Conservation (phyloP, 2,888 invertebrate species). For the Nemapogon koenigi region DNA sequence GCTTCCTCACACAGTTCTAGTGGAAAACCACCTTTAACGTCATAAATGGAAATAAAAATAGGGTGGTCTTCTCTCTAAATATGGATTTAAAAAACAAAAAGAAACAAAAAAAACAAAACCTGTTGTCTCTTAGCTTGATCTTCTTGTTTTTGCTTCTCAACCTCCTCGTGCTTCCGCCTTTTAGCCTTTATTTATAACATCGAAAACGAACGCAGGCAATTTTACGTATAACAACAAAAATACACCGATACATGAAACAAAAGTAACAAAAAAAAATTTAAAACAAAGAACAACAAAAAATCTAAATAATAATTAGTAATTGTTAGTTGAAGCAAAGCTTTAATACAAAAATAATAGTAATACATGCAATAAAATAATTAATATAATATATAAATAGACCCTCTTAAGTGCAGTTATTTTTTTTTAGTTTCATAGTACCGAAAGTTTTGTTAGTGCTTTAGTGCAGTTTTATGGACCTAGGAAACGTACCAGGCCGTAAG, state of each 20-base stretch:
- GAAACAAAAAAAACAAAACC: slow-evolving; percentile 50
- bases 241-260: slow-evolving; percentile 56
- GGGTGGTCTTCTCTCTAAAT: no score
- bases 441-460: no score
- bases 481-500: slow-evolving; percentile 39
- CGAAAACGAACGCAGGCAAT: slow-evolving; percentile 63
- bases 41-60: no score
- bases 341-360: not conserved
- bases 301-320: not conserved
- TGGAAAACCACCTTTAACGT: no score
- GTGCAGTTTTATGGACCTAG: slow-evolving; percentile 2
- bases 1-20: no score
- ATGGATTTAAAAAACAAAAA: not conserved
- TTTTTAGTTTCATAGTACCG: no score
- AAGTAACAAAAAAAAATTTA: slow-evolving; percentile 25
- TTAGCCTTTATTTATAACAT: slow-evolving; percentile 74
- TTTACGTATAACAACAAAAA: slow-evolving; percentile 41
- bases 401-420: no score
- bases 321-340: not conserved
- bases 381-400: no score
- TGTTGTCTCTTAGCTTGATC: slow-evolving; percentile 86
- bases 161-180: slow-evolving; percentile 83
- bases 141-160: slow-evolving; percentile 83
- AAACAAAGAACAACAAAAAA: not conserved
- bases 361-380: no score